Evolutionary conservation across 1,140 invertebrate species (phyloP).

Genomic region (Microplitis mediator): DNA sequence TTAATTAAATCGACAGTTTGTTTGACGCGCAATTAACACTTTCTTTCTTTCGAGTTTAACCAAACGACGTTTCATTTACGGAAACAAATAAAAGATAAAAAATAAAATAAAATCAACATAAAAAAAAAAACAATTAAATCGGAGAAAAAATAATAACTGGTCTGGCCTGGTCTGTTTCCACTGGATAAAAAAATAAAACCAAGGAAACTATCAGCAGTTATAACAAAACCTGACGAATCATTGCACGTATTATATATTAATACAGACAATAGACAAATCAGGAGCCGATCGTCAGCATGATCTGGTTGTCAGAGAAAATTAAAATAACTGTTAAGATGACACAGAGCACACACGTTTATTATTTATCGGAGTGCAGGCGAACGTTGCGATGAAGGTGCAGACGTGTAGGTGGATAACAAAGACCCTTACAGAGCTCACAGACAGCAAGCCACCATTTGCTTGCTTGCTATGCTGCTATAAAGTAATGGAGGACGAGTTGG

Average conservation of each 20-base stretch:
- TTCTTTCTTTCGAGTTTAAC: neutral
- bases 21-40: neutral
- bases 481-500: slow-evolving; percentile 56
- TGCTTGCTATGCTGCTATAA: slow-evolving; percentile 30
- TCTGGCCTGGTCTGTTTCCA: no score
- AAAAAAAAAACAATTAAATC: no score
- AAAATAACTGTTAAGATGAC: neutral
- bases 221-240: no score
- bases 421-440: slow-evolving; percentile 32
- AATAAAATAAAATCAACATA: neutral
- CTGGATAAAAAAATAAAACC: no score
- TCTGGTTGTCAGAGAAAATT: no score
- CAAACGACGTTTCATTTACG: neutral
- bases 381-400: neutral
- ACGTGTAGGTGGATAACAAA: slow-evolving; percentile 41
- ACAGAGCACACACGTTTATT: no score
- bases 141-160: no score
- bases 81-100: neutral
- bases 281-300: no score
- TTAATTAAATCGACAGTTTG: no score
- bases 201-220: no score
- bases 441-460: slow-evolving; percentile 54
- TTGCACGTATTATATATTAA: no score
- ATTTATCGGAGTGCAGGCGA: neutral
- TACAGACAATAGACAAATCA: no score